Percentiles rank a stretch among this genome's conserved stretches.
Evolutionary conservation across 2,797 vertebrate genomes (phyloP).

Genomic region (Arnoldichthys spilopterus): DNA sequence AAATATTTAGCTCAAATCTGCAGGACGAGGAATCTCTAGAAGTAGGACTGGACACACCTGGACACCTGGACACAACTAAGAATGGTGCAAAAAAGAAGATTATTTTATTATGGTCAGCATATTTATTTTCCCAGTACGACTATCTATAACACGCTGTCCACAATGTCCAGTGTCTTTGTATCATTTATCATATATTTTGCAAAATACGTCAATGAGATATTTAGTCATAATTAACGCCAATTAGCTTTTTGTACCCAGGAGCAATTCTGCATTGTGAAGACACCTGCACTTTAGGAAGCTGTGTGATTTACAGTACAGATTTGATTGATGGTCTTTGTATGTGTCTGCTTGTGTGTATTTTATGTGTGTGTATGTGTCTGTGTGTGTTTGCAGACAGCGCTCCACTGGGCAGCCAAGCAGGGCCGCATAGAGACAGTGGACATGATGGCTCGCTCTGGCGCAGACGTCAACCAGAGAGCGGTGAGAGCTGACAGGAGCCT

Average conservation of each 20-base stretch:
- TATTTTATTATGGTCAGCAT: not conserved
- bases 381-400: conserved; percentile 75
- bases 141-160: not conserved
- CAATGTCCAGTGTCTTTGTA: not conserved
- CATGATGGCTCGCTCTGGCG: conserved; percentile 78
- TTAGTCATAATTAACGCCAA: not conserved
- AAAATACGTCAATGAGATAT: not conserved
- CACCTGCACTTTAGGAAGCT: not conserved
- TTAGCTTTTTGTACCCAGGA: conserved; percentile 5
- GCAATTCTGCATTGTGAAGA: conserved; percentile 54
- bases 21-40: not conserved
- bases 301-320: conserved; percentile 68
- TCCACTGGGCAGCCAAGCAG: conserved; percentile 82
- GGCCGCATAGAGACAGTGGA: conserved; percentile 76
- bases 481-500: conserved; percentile 77
- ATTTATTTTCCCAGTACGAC: not conserved
- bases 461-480: conserved; percentile 81
- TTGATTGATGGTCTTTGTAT: conserved; percentile 51
- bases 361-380: conserved; percentile 61
- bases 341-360: conserved; percentile 61
- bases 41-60: not conserved
- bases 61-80: not conserved
- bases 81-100: not conserved
- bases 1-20: not conserved
- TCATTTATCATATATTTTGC: not conserved